A percentile compares a stretch with the other conserved stretches of the same genome.
Evolutionary conservation across 2,113 vertebrate genomes (phyloP).

Genomic region (Sinocyclocheilus grahami): DNA sequence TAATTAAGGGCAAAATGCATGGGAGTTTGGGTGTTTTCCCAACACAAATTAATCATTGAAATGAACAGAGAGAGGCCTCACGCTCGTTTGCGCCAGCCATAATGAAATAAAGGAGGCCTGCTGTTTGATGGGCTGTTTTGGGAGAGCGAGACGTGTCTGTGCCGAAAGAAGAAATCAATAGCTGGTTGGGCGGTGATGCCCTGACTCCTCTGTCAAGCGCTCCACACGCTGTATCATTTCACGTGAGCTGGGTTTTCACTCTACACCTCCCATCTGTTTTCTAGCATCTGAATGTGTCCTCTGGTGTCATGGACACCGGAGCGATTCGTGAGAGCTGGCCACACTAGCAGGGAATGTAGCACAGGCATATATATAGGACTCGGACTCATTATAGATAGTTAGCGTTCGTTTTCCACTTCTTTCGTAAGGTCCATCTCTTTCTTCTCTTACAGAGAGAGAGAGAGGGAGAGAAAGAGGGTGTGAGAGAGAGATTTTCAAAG

Average conservation of each 20-base stretch:
- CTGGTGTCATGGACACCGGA: slow-evolving; percentile 12
- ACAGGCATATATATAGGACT: background rate
- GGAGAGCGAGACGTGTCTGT: slow-evolving; percentile 38
- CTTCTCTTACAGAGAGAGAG: slow-evolving; percentile 37
- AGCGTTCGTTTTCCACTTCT: background rate
- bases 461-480: slow-evolving; percentile 18
- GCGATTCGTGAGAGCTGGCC: background rate
- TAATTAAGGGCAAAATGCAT: slow-evolving; percentile 66
- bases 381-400: slow-evolving; percentile 42
- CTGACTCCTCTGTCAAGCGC: slow-evolving; percentile 43
- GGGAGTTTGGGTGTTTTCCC: slow-evolving; percentile 61
- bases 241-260: slow-evolving; percentile 20
- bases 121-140: slow-evolving; percentile 55
- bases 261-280: slow-evolving; percentile 10
- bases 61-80: slow-evolving; percentile 55
- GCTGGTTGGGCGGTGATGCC: slow-evolving; percentile 54
- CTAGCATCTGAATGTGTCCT: slow-evolving; percentile 26
- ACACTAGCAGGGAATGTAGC: background rate
- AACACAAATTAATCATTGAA: slow-evolving; percentile 62
- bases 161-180: slow-evolving; percentile 58
- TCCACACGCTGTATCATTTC: slow-evolving; percentile 38
- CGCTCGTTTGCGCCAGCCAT: slow-evolving; percentile 46
- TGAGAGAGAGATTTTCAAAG: slow-evolving; percentile 54
- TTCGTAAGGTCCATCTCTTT: slow-evolving; percentile 37
- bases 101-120: slow-evolving; percentile 58